These are phyloP conservation scores for Phrynocephalus vlangalii DNA, from an alignment of 2,797 vertebrate species.

Conservation along the genomic window DNA sequence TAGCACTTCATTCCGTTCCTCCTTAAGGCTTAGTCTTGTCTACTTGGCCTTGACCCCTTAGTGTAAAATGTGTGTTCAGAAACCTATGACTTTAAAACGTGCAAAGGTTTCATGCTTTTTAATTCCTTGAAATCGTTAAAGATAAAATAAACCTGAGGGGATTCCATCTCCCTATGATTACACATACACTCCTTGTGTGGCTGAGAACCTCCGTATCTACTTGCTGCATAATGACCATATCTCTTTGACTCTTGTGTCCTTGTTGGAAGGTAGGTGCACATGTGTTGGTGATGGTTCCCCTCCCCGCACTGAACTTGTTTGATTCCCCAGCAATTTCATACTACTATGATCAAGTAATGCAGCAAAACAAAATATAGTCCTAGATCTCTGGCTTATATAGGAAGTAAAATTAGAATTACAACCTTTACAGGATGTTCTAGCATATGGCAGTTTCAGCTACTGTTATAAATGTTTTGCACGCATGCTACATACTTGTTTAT, in stretches of 20 bases:
- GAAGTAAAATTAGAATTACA: not conserved
- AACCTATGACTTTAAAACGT: not conserved
- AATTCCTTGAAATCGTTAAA: not conserved
- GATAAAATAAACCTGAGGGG: not conserved
- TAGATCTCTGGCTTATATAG: conserved; percentile 20
- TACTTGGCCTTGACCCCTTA: not conserved
- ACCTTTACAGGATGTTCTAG: conserved; percentile 8
- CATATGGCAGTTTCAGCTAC: not conserved
- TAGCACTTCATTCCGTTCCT: conserved; percentile 24
- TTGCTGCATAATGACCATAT: not conserved
- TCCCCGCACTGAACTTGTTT: not conserved
- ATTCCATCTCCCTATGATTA: not conserved
- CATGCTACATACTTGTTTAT: not conserved
- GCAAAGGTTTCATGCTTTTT: not conserved
- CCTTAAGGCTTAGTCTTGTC: not conserved
- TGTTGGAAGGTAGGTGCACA: conserved; percentile 18
- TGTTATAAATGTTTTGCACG: not conserved
- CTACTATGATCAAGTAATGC: conserved; percentile 30
- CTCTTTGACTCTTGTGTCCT: conserved; percentile 47
- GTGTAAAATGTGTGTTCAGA: not conserved
- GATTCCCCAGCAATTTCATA: conserved; percentile 32
- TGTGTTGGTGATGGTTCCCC: conserved; percentile 5
- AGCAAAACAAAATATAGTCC: conserved; percentile 27
- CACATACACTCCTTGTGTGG: not conserved
- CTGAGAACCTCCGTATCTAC: not conserved